Percentiles rank a stretch among this genome's conserved stretches.
Conservation (phyloP, 2,888 invertebrate genomes). For the Toxonevra muliebris region DNA sequence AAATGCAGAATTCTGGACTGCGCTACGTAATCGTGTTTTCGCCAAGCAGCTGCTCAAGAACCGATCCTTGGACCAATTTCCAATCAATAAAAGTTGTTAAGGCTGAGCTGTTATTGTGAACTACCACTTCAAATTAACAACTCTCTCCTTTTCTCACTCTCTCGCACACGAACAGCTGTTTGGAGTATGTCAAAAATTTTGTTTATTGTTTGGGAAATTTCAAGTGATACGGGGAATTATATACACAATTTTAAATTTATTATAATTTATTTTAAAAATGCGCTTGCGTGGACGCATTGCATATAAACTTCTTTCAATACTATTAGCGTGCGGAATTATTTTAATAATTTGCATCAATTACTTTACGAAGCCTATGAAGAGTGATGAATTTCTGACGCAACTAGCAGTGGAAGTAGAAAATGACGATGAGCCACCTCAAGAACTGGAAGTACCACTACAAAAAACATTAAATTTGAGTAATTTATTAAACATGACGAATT, state of each 20-base stretch:
- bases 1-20: no score
- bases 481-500: slow-evolving; percentile 55
- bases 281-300: slow-evolving; percentile 55
- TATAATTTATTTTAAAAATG: slow-evolving; percentile 48
- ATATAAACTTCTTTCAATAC: slow-evolving; percentile 51
- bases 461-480: slow-evolving; percentile 21
- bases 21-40: no score
- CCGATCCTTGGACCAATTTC: no score
- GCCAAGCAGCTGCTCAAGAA: no score
- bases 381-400: slow-evolving; percentile 54
- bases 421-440: not conserved
- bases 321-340: slow-evolving; percentile 48
- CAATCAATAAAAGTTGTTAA: no score
- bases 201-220: slow-evolving; percentile 21
- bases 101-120: no score
- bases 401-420: slow-evolving; percentile 38
- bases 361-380: slow-evolving; percentile 43
- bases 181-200: not conserved
- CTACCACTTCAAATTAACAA: not conserved
- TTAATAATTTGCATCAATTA: slow-evolving; percentile 53
- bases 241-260: not conserved
- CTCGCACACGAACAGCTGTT: not conserved
- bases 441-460: not conserved
- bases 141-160: not conserved
- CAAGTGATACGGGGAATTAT: no score